Percentiles rank a stretch among this genome's conserved stretches.
phyloP scores from a whole-genome alignment of 2,797 vertebrate species.

The Micropoecilia bifurca region DNA sequence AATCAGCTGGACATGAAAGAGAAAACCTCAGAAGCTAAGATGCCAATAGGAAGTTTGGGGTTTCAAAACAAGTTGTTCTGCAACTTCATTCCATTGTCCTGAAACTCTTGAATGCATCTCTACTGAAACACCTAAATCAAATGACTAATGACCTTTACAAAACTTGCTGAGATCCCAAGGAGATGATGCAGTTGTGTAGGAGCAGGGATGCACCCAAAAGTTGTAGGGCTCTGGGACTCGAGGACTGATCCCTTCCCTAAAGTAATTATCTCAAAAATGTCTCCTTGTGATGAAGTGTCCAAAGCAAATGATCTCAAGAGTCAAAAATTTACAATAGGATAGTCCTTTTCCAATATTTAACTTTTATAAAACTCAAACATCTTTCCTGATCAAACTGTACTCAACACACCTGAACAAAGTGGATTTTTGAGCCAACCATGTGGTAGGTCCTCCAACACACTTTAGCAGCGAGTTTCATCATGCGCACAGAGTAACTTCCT shows the following conservation, averaged over 20 bases:
- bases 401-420: constrained; percentile 80
- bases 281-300: neutral
- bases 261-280: neutral
- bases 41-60: neutral
- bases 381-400: constrained; percentile 40
- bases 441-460: constrained; percentile 81
- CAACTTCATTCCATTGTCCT: neutral
- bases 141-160: neutral
- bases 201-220: neutral
- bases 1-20: neutral
- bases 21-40: neutral
- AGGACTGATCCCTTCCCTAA: neutral
- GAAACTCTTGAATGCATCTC: neutral
- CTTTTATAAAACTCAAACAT: neutral
- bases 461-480: constrained; percentile 83
- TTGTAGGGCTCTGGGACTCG: neutral
- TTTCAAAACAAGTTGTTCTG: neutral
- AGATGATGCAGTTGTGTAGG: neutral
- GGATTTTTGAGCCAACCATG: constrained; percentile 77
- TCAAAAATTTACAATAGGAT: neutral
- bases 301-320: neutral
- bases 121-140: neutral
- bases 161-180: neutral
- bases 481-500: constrained; percentile 75
- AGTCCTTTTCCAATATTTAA: neutral